Base-by-base conservation (phyloP, 2,797 vertebrate genomes). In the Lepus townsendii region DNA sequence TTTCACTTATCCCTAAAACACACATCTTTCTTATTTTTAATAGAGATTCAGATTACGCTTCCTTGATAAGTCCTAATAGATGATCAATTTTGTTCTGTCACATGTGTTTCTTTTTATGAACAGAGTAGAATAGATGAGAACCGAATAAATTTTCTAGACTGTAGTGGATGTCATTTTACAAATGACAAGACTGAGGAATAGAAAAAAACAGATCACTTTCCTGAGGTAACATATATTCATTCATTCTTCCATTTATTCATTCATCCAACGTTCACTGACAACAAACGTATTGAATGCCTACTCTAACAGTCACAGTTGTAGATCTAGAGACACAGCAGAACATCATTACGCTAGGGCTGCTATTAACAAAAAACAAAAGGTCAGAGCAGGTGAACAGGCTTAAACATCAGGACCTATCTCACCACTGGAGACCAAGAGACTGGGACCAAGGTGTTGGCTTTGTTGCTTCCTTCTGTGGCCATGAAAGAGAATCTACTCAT, bases 71-170 rank as follows among this genome's bases (percentile, higher is more conserved):
- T 92, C 86, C 78, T 95, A 96, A 94, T 92, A 90, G 62, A 92
- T 84, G 90, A 92, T 96, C 83, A 96, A 90, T 94, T 97, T 93
- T 57, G 16, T 95, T 94, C 76, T 92, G 93, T 93, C 84, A 92
- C 71, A 52, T 86, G 76, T 88, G 24, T 86, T 79, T 76, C 73
- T 92, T 93, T 95, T 84, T 95, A 92, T 73, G n/a, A 96, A 90
- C 86, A 66, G 71, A 73, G 35, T 80, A 93, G 62, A 93, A 89
- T 27, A 95, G 72, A 96, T 75, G 83, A 89, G 71, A 95, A 84
- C 42, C 35, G 47, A 57, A 95, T 91, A 96, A 96, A 97, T 95
- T 62, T 90, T 93, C 52, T 75, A 89, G 57, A 89, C 14, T 65
- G 66, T 62, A 85, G n/a, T 38, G 14, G 42, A 71, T 94, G 38